Conservation (phyloP, 2,888 invertebrate species). For the Drosophila yooni region DNA sequence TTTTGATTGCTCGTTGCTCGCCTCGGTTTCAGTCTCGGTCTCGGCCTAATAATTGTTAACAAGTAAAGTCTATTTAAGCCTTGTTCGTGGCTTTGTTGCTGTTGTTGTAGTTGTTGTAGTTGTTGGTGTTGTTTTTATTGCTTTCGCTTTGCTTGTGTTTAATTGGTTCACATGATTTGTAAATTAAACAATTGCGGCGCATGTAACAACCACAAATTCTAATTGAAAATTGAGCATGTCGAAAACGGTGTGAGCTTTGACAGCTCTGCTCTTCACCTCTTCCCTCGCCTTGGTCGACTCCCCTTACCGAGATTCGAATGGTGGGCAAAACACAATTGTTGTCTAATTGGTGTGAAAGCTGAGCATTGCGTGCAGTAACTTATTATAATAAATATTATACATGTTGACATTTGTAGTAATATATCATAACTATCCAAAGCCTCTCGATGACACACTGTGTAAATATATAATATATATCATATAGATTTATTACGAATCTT, state of each 20-base stretch:
- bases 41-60: constrained; percentile 81
- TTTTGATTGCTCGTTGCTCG: constrained; percentile 68
- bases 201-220: constrained; percentile 65
- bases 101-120: constrained; percentile 32
- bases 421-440: neutral
- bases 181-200: constrained; percentile 83
- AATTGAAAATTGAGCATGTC: constrained; percentile 78
- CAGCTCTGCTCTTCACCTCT: constrained; percentile 47
- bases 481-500: neutral
- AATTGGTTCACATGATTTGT: constrained; percentile 83
- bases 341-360: constrained; percentile 12
- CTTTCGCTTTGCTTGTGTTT: constrained; percentile 56
- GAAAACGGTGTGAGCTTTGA: constrained; percentile 73
- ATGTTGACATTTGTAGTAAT: neutral
- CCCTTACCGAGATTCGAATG: neutral
- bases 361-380: neutral
- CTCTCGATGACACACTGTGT: neutral
- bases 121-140: constrained; percentile 45
- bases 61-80: constrained; percentile 83
- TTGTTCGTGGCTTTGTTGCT: constrained; percentile 66
- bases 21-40: constrained; percentile 9
- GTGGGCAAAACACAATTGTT: constrained; percentile 16
- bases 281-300: neutral
- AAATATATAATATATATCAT: neutral
- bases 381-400: neutral